These are phyloP conservation scores for Hirtodrosophila cameraria DNA, from an alignment of 2,888 invertebrate genomes.

Conservation along the genomic window DNA sequence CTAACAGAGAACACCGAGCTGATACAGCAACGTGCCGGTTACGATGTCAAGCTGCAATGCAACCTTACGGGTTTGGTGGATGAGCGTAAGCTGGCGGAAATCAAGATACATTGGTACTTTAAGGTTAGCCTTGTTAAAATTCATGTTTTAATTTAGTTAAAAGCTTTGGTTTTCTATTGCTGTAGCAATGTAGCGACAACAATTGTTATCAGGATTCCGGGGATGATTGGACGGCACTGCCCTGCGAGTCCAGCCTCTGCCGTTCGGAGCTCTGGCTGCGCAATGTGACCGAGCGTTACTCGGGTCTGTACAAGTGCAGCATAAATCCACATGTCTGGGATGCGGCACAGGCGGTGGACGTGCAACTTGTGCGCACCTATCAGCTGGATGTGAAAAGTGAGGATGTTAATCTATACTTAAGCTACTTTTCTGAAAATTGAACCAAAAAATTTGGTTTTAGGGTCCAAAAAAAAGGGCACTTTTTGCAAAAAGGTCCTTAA, in stretches of 20 bases:
- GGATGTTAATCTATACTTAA: conserved; percentile 8
- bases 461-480: too few relatives aligned
- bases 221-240: conserved; percentile 79
- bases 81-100: conserved; percentile 61
- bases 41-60: conserved; percentile 80
- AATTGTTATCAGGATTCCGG: conserved; percentile 71
- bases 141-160: too few relatives aligned
- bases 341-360: conserved; percentile 71
- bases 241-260: conserved; percentile 79
- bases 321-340: conserved; percentile 78
- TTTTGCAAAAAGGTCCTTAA: too few relatives aligned
- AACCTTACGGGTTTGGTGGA: conserved; percentile 76
- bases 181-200: conserved; percentile 80
- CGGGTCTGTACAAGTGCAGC: conserved; percentile 83
- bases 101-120: conserved; percentile 82
- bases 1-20: conserved; percentile 79
- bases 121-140: conserved; percentile 65
- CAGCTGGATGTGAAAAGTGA: conserved; percentile 82
- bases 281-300: conserved; percentile 82
- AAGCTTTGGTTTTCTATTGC: too few relatives aligned
- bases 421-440: too few relatives aligned
- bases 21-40: conserved; percentile 81
- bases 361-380: conserved; percentile 82
- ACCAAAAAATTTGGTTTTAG: too few relatives aligned
- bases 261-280: conserved; percentile 75